Percentiles rank a stretch among this genome's conserved stretches.
These are phyloP conservation scores for Pogona vitticeps DNA, from an alignment of 2,113 vertebrate genomes.

Conservation along the genomic window DNA sequence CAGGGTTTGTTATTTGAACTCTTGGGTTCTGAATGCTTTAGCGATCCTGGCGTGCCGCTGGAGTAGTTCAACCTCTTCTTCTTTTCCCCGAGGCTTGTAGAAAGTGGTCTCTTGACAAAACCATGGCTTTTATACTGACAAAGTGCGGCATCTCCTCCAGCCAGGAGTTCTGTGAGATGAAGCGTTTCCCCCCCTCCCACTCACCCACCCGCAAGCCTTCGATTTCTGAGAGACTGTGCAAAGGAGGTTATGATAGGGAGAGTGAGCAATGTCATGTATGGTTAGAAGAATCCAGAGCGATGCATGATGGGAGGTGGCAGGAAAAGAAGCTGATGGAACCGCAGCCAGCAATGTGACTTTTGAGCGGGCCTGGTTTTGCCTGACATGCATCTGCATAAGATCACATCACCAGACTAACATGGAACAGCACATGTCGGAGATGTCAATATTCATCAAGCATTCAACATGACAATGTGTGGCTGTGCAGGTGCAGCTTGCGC, in stretches of 20 bases:
- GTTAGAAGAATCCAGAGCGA: not conserved
- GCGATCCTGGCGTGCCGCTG: not conserved
- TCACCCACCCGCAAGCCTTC: too few species aligned
- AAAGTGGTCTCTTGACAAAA: not conserved
- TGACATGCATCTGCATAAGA: not conserved
- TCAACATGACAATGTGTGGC: not conserved
- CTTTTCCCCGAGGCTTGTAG: not conserved
- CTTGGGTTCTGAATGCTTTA: not conserved
- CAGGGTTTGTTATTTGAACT: too few species aligned
- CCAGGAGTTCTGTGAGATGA: not conserved
- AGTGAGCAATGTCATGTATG: not conserved
- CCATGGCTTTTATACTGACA: not conserved
- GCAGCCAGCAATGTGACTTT: not conserved
- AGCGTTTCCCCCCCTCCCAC: not conserved
- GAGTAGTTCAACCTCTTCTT: not conserved
- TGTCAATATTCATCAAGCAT: not conserved
- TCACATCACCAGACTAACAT: not conserved
- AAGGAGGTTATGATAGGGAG: not conserved
- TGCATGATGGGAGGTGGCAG: not conserved
- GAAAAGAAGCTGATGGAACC: not conserved
- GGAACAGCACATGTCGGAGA: not conserved
- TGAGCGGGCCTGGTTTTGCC: not conserved
- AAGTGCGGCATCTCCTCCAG: not conserved
- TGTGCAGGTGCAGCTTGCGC: not conserved
- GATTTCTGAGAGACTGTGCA: not conserved